Evolutionary conservation across 2,113 vertebrate species (phyloP).

Genomic region (Rhizomys pruinosus): DNA sequence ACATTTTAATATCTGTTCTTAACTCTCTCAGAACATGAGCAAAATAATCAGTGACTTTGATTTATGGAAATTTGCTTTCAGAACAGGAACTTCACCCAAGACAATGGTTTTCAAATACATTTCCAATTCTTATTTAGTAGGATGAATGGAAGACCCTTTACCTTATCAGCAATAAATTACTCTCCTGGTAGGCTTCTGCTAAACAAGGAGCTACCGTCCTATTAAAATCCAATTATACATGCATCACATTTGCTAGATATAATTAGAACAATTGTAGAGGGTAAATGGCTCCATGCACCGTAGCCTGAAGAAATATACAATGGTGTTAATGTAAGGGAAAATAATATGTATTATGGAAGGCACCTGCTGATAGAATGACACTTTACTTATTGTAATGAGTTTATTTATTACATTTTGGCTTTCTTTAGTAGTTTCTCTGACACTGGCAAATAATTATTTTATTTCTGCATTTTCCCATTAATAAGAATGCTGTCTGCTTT

Average conservation of each 20-base stretch:
- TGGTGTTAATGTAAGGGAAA: slow-evolving; percentile 33
- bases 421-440: slow-evolving; percentile 24
- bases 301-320: slow-evolving; percentile 49
- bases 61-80: slow-evolving; percentile 66
- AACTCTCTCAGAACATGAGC: neutral
- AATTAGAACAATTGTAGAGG: slow-evolving; percentile 80
- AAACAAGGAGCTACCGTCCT: slow-evolving; percentile 75
- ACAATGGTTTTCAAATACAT: slow-evolving; percentile 64
- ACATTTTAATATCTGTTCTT: slow-evolving; percentile 56
- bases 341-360: neutral
- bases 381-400: slow-evolving; percentile 6
- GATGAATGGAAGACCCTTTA: slow-evolving; percentile 48
- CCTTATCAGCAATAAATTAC: slow-evolving; percentile 78
- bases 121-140: slow-evolving; percentile 71
- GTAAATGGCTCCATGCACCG: slow-evolving; percentile 68
- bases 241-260: slow-evolving; percentile 77
- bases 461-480: slow-evolving; percentile 21
- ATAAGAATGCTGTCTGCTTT: neutral
- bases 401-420: slow-evolving; percentile 28
- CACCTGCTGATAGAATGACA: slow-evolving; percentile 24
- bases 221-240: slow-evolving; percentile 83
- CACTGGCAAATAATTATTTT: neutral
- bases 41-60: slow-evolving; percentile 67
- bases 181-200: slow-evolving; percentile 73
- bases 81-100: slow-evolving; percentile 19